These are phyloP conservation scores for Malurus splendens DNA, from an alignment of 2,797 vertebrate species.

Conservation along the genomic window DNA sequence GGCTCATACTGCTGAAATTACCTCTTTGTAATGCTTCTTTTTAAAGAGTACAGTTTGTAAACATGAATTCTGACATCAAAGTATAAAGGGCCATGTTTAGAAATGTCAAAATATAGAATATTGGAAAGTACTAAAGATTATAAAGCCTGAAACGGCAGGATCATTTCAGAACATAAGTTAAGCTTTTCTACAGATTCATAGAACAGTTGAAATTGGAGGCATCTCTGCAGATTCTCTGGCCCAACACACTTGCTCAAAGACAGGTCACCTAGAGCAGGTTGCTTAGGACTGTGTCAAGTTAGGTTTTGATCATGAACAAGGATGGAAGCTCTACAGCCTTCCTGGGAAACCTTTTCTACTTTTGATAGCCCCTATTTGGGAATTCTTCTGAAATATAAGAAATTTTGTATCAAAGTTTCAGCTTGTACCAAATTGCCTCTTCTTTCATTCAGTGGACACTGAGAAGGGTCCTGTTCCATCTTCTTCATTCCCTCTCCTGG, in stretches of 20 bases:
- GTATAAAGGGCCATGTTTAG: neutral
- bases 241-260: neutral
- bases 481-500: neutral
- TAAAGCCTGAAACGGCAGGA: neutral
- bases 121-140: neutral
- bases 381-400: too few species aligned
- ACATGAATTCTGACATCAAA: neutral
- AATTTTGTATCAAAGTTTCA: neutral
- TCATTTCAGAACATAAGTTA: neutral
- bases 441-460: neutral
- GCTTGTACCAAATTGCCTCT: neutral
- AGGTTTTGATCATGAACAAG: neutral
- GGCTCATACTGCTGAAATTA: neutral
- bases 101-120: neutral
- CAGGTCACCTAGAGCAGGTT: neutral
- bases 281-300: neutral
- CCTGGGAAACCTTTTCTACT: neutral
- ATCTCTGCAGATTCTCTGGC: neutral
- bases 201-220: neutral
- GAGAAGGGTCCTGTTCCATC: neutral
- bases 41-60: neutral
- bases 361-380: neutral
- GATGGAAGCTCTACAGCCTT: neutral
- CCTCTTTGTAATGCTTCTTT: neutral
- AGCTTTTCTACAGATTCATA: neutral